Evolutionary conservation across 2,888 invertebrate species (phyloP), one percentile per base, ranked within the genome.

Genomic region (Hypsopygia costalis): DNA sequence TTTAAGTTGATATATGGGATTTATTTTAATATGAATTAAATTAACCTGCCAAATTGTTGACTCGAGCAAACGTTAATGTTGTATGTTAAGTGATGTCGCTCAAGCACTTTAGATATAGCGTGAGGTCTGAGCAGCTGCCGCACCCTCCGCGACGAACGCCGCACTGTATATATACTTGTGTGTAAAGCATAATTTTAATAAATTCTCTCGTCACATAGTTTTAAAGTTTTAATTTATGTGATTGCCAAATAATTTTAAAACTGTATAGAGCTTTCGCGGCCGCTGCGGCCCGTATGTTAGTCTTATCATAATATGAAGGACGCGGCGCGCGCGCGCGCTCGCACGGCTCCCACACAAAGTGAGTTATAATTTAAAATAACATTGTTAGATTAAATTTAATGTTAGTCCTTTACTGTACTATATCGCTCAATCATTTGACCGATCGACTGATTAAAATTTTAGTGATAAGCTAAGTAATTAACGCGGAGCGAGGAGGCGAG

Each of bases 391-490:
- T 88, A 87, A 88, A 87, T 86, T 86, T 88, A 87, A 88, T 88
- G 72, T 88, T 88, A 87, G 88, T 87, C 86, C 78, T 83, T 83
- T 86, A 86, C 86, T 87, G 83, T 86, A 86, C 81, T 86, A 83
- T 85, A 88, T 88, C 87, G 87, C 86, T 88, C 87, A 87, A 87
- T 85, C 82, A 77, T 81, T 87, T 87, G 88, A 87, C 82, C 88
- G 88, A 88, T 88, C 86, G 88, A 88, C 88, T 88, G 88, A 88
- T 86, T 87, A 88, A 87, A 88, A 88, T 86, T 87, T 86, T 88
- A 87, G 86, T 87, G 82, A 62, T 87, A 87, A 87, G 88, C 87
- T 87, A 88, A 87, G 86, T 85, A 78, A 82, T 77, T 69, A 75
- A 67, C 62, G 67, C 60, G 62, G 65, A 51, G 60, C 16, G 57